Conservation (phyloP, 2,113 vertebrate genomes). For the Eira barbara region DNA sequence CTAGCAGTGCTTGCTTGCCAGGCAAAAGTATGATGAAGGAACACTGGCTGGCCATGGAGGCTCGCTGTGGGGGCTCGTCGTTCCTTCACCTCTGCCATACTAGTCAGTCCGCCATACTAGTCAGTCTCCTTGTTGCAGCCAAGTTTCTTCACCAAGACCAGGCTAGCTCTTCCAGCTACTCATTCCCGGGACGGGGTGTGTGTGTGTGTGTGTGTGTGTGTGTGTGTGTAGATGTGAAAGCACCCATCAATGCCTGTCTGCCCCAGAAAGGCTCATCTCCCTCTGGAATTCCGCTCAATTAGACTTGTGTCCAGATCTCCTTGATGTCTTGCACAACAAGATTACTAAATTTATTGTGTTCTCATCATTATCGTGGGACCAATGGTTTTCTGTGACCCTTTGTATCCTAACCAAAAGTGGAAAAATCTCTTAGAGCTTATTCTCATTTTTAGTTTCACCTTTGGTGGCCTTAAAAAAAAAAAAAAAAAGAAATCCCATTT, state of each 20-base stretch:
- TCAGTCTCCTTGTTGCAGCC: background rate
- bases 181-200: too few relatives aligned
- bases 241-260: background rate
- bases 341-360: background rate
- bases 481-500: background rate
- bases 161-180: too few relatives aligned
- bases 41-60: background rate
- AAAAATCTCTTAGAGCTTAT: background rate
- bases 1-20: background rate
- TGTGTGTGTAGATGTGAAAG: too few relatives aligned
- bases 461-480: background rate
- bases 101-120: background rate
- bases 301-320: background rate
- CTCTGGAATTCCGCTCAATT: background rate
- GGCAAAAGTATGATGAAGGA: background rate
- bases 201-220: too few relatives aligned
- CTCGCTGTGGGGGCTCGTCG: background rate
- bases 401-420: background rate
- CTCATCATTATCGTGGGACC: background rate
- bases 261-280: background rate
- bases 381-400: background rate
- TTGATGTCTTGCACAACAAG: background rate
- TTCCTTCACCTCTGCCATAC: background rate
- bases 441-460: background rate
- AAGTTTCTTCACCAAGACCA: background rate